Percentiles rank a stretch among this genome's conserved stretches.
phyloP scores from a whole-genome alignment of 2,113 vertebrate species.

The Mohoua ochrocephala region DNA sequence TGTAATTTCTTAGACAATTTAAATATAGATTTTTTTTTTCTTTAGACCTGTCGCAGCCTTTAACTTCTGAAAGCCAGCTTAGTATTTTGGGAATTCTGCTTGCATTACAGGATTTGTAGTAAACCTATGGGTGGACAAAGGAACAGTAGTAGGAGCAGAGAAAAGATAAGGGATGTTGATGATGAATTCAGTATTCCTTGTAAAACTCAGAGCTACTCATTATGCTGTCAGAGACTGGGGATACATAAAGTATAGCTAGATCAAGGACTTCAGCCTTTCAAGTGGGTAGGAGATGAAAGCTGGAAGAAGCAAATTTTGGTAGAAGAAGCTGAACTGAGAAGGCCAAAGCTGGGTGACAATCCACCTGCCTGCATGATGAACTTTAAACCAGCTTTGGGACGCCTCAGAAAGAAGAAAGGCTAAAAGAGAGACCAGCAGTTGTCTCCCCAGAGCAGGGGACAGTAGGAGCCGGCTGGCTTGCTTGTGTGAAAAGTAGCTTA shows the following conservation, averaged over 20 bases:
- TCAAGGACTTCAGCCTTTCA: not conserved
- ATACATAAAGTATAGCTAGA: not conserved
- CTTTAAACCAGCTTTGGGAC: not conserved
- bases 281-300: not conserved
- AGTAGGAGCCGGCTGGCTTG: not conserved
- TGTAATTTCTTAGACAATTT: not conserved
- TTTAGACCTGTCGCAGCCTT: not conserved
- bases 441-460: not conserved
- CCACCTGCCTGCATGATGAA: not conserved
- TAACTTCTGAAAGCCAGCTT: not conserved
- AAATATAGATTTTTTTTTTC: not conserved
- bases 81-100: not conserved
- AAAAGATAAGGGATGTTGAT: rapidly evolving
- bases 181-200: not conserved
- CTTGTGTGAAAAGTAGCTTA: not conserved
- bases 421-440: not conserved
- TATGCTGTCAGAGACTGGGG: not conserved
- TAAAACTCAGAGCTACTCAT: not conserved
- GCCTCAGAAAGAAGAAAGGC: not conserved
- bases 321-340: not conserved
- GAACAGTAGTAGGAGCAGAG: not conserved
- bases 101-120: not conserved
- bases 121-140: not conserved
- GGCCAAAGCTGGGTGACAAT: not conserved
- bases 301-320: not conserved